phyloP scores from a whole-genome alignment of 2,113 vertebrate species.

The Tragelaphus imberbis region DNA sequence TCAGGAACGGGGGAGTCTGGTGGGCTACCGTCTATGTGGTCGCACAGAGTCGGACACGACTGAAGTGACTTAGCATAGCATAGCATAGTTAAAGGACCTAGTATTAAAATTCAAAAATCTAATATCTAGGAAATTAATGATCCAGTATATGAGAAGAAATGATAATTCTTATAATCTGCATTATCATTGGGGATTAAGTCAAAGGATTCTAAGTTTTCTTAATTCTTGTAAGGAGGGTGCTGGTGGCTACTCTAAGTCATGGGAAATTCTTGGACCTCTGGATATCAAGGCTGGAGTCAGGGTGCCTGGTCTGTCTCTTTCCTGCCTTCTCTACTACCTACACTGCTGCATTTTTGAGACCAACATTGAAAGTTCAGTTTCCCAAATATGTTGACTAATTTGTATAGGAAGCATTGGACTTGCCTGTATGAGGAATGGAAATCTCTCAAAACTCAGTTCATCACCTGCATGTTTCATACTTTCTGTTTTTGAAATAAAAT shows the following conservation, averaged over 20 bases:
- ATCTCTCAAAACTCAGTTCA: not conserved
- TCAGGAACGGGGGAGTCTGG: too few relatives aligned
- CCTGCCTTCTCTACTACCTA: not conserved
- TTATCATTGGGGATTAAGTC: not conserved
- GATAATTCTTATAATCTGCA: not conserved
- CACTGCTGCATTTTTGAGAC: not conserved
- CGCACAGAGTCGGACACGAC: too few relatives aligned
- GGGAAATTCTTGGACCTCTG: not conserved
- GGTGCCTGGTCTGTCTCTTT: not conserved
- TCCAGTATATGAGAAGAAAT: not conserved
- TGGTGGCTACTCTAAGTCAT: not conserved
- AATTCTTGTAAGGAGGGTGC: not conserved
- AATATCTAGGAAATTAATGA: not conserved
- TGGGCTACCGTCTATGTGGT: too few relatives aligned
- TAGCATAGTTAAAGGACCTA: not conserved
- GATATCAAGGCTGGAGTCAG: not conserved
- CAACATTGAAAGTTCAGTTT: not conserved
- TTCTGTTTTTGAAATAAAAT: not conserved
- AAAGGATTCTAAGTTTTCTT: not conserved
- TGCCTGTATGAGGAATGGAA: not conserved
- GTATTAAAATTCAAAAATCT: not conserved
- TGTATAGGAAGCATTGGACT: not conserved
- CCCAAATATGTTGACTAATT: not conserved
- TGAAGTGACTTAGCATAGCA: too few relatives aligned
- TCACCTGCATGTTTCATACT: not conserved